Percentiles rank a stretch among this genome's conserved stretches.
Conservation (phyloP, 2,888 invertebrate species). For the Lysandra bellargus region DNA sequence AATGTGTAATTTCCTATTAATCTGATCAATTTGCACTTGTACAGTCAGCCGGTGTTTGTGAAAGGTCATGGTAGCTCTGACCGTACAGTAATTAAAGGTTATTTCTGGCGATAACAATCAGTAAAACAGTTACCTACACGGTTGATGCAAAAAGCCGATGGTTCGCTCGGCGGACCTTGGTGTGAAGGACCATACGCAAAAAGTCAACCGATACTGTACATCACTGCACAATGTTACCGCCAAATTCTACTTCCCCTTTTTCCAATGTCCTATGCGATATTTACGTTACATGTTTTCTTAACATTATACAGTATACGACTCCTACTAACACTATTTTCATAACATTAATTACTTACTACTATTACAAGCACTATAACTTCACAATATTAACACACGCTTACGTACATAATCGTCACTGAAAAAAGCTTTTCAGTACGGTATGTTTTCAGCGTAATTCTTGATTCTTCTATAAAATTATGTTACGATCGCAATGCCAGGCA, state of each 20-base stretch:
- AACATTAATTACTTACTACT: too few species aligned
- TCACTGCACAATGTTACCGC: conserved; percentile 38
- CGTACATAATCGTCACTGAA: too few species aligned
- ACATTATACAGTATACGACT: not conserved
- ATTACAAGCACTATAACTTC: not conserved
- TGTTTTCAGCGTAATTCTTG: too few species aligned
- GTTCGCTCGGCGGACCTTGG: conserved; percentile 63
- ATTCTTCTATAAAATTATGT: too few species aligned
- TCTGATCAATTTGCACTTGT: conserved; percentile 57
- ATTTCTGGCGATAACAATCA: conserved; percentile 79
- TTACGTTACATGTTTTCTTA: not conserved
- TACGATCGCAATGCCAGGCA: too few species aligned
- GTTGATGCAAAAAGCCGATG: conserved; percentile 72
- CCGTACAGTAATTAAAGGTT: conserved; percentile 80
- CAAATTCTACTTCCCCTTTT: not conserved
- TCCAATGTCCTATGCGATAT: not conserved
- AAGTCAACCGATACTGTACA: conserved; percentile 60
- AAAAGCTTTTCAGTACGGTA: too few species aligned
- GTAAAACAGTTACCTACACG: conserved; percentile 76
- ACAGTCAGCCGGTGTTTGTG: conserved; percentile 59
- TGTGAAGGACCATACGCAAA: conserved; percentile 60
- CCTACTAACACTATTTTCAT: not conserved
- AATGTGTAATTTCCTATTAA: conserved; percentile 35
- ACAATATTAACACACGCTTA: too few species aligned
- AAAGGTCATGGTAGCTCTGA: conserved; percentile 78